Percentiles rank a stretch among this genome's conserved stretches.
Evolutionary conservation across 2,113 vertebrate species (phyloP).

Genomic region (Phaethornis superciliosus): DNA sequence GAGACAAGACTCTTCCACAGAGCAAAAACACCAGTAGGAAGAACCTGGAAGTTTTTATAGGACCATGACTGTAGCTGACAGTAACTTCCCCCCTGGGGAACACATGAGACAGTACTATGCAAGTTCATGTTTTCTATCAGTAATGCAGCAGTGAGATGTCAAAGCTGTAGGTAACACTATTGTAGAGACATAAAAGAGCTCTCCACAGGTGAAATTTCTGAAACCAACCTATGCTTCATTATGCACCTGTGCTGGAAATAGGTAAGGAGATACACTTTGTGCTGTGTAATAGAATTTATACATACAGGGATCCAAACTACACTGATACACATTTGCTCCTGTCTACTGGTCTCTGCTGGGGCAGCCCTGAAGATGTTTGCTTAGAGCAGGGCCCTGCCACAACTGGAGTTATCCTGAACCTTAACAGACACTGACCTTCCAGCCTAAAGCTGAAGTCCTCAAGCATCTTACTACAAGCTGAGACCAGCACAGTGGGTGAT

Average conservation of each 20-base stretch:
- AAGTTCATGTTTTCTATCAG: background rate
- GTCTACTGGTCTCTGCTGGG: background rate
- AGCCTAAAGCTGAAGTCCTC: background rate
- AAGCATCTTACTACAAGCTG: background rate
- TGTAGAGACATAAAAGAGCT: background rate
- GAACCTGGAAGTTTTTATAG: background rate
- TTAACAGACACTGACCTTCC: background rate
- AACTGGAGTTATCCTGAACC: background rate
- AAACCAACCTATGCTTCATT: background rate
- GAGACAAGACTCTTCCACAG: background rate
- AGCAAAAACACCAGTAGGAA: background rate
- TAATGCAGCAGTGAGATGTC: background rate
- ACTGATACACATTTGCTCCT: background rate
- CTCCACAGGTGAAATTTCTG: background rate
- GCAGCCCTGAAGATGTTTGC: background rate
- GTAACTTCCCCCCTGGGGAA: rapidly evolving
- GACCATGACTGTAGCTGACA: background rate
- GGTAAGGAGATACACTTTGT: background rate
- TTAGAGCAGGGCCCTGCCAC: background rate
- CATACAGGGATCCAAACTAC: background rate
- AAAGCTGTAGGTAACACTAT: background rate
- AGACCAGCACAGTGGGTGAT: background rate
- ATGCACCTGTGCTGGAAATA: background rate
- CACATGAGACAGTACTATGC: background rate
- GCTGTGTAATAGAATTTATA: background rate